These are phyloP conservation scores for Grammomys dolichurus DNA, from an alignment of 2,113 vertebrate species.

Conservation along the genomic window DNA sequence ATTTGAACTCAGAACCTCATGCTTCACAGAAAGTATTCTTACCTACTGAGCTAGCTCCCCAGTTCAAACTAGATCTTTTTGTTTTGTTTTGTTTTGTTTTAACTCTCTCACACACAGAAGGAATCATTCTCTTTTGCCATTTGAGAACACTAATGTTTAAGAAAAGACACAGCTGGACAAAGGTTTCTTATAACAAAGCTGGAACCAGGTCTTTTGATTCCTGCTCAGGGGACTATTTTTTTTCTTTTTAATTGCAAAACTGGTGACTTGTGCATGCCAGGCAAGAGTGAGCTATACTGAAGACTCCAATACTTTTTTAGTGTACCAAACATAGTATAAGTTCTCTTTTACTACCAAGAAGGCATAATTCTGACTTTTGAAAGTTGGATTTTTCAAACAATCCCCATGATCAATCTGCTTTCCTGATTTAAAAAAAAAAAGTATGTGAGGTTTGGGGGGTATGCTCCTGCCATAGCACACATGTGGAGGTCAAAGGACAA, in stretches of 20 bases:
- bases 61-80: not conserved
- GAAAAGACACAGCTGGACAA: not conserved
- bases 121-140: slow-evolving; percentile 12
- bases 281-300: not conserved
- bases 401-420: not conserved
- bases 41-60: too few species aligned
- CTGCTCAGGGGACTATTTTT: not conserved
- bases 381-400: not conserved
- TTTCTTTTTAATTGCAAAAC: not conserved
- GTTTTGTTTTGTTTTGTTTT: not conserved
- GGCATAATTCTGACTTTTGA: not conserved
- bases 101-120: not conserved
- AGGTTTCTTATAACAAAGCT: slow-evolving; percentile 26
- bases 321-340: not conserved
- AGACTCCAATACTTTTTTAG: not conserved
- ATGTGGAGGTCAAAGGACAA: not conserved
- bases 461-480: not conserved
- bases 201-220: not conserved
- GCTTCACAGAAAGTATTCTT: not conserved
- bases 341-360: not conserved
- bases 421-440: not conserved
- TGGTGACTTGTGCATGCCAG: not conserved
- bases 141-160: slow-evolving; percentile 50
- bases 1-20: not conserved
- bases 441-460: not conserved